Evolutionary conservation across 2,113 vertebrate species (phyloP), one percentile per base, ranked within the genome.

Genomic region (Chlorodrepanis virens): DNA sequence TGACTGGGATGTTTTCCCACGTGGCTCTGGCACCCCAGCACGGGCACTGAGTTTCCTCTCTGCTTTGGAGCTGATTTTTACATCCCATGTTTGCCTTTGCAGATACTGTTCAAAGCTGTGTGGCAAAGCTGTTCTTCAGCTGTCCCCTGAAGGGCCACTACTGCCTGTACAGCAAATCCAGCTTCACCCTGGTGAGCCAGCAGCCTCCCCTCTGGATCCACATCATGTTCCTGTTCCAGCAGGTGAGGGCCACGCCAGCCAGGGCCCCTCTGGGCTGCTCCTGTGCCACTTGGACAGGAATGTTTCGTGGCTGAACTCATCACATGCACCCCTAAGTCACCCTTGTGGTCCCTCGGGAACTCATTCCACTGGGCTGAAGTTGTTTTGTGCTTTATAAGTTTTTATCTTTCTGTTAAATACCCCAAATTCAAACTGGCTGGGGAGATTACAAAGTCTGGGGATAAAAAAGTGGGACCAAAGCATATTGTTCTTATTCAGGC

Each of bases 161-260:
- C 98, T 99, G 99, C 95, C 97, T 99, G 11, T 99, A 99, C 93
- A 98, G 98, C 87, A 99, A 99, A 93, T 99, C 98, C 96, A 98
- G 98, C 17, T 99, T 99, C 89, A 98, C 96, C 77, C 98, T 99
- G 91, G 89, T 97, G 98, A 99, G 99, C 97, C 97, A 33, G 52
- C 99, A 99, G 59, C 99, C 99, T 23, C 98, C 98, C 1, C 98
- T 99, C 3, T 99, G 99, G 99, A 99, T 99, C 88, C 98, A 98
- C 76, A 97, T 99, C 98, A 99, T 99, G 99, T 98, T 99, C 93
- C 98, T 99, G 6, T 98, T 98, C 79, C 98, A 99, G 76, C 99
- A 99, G 99, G 99, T 99, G 33, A 49, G 98, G 96, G 64, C 24
- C 18, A 37, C n/a, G 20, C 8, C 2, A 29, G 9, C 7, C 24